Conservation (phyloP, 2,113 vertebrate species). For the Calyptommatus sinebrachiatus region DNA sequence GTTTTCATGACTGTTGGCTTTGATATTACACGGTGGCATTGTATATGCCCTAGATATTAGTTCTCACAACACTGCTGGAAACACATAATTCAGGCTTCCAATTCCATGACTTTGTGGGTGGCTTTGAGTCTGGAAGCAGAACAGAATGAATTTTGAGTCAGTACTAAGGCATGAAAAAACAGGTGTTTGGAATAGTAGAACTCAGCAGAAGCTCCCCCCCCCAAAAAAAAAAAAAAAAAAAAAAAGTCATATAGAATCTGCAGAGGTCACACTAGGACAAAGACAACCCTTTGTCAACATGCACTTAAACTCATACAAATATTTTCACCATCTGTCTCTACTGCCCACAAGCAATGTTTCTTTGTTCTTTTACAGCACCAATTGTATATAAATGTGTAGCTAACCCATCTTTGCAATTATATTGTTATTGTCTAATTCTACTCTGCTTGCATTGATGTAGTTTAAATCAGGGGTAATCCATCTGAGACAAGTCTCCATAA, state of each 20-base stretch:
- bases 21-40: not conserved
- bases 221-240: not conserved
- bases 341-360: constrained; percentile 39
- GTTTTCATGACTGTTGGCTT: not conserved
- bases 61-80: not conserved
- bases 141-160: constrained; percentile 6
- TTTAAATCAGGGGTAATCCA: not conserved
- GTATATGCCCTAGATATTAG: not conserved
- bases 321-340: constrained; percentile 24
- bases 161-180: constrained; percentile 16
- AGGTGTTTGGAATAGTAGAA: constrained; percentile 21
- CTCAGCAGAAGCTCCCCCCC: constrained; percentile 7
- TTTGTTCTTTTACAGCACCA: constrained; percentile 28
- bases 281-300: constrained; percentile 10
- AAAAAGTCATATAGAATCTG: constrained; percentile 21
- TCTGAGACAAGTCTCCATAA: not conserved
- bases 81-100: constrained; percentile 1
- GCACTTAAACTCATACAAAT: constrained; percentile 6
- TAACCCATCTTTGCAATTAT: constrained; percentile 11
- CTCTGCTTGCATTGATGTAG: not conserved
- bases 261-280: constrained; percentile 29
- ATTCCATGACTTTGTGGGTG: constrained; percentile 4
- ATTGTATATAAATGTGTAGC: constrained; percentile 21
- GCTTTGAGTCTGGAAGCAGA: not conserved
- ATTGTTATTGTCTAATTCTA: not conserved